phyloP scores from a whole-genome alignment of 2,113 vertebrate species.

The Falco punctatus region DNA sequence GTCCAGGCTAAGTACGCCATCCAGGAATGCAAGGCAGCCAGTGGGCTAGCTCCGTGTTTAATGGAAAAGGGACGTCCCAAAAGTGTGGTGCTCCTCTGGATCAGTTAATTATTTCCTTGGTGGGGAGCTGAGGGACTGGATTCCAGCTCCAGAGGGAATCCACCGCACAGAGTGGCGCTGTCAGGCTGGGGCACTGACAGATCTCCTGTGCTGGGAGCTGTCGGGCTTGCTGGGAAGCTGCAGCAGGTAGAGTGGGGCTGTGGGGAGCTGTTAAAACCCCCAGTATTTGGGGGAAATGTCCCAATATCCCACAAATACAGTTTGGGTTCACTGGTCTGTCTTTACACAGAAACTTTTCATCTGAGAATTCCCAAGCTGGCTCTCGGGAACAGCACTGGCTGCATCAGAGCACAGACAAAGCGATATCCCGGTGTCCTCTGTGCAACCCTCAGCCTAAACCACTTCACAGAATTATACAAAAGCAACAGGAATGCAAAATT shows the following conservation, averaged over 20 bases:
- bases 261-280: background rate
- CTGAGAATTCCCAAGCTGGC: background rate
- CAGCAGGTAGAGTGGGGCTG: background rate
- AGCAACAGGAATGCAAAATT: background rate
- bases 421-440: background rate
- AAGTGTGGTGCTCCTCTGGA: background rate
- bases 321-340: background rate
- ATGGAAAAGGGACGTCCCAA: background rate
- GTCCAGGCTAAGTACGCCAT: fast-evolving
- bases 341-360: background rate
- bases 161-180: fast-evolving
- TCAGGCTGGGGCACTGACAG: background rate
- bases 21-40: background rate
- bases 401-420: background rate
- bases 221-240: background rate
- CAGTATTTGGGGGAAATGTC: background rate
- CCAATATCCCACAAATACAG: background rate
- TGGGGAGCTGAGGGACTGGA: background rate
- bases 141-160: background rate
- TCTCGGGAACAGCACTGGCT: background rate
- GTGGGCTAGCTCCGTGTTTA: fast-evolving
- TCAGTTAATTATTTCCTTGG: background rate
- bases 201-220: background rate
- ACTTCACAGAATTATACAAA: background rate
- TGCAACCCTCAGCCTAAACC: background rate